Evolutionary conservation across 2,797 vertebrate genomes (phyloP), one percentile per base, ranked within the genome.

Genomic region (Megalops cyprinoides): DNA sequence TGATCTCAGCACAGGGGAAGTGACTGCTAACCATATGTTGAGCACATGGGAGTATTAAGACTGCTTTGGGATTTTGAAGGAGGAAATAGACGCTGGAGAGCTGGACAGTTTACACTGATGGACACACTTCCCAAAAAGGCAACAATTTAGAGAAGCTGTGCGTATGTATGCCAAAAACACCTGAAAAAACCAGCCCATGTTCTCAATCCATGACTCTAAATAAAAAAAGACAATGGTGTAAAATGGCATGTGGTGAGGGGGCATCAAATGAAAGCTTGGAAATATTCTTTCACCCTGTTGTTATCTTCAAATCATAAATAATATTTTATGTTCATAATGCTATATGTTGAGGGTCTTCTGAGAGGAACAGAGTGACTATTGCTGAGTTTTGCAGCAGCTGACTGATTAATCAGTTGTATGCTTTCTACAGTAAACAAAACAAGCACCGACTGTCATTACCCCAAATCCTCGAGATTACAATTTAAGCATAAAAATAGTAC

Each of bases 1-100:
- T n/a, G n/a, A 44, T 78, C 10, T 49, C 48, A 37, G 46, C 8
- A 23, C 44, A 60, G 69, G 71, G 76, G 81, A 74, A 55, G 73
- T 74, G 25, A 25, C 51, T 3, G 31, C 37, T 51, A 79, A 60
- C 82, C 90, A 87, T 84, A 79, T 89, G 85, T 84, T 82, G 44
- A 79, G 31, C 87, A 90, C 81, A 86, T 86, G 79, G 78, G 42
- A 65, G 37, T 12, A 65, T 55, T 79, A 75, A 34, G 53, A 79
- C 67, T 51, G 55, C 60, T 25, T 44, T 51, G 62, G 60, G 53
- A 14, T 77, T 42, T 76, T 51, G 39, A 82, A 75, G 37, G 44
- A 58, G 18, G 23, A 60, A 74, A 74, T 51, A 56, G 51, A 77
- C 55, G 71, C 5, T 48, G 55, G 37, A 51, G 67, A 73, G 80